Base-by-base conservation (phyloP, 2,797 vertebrate genomes). In the Cyprinodon diabolis region DNA sequence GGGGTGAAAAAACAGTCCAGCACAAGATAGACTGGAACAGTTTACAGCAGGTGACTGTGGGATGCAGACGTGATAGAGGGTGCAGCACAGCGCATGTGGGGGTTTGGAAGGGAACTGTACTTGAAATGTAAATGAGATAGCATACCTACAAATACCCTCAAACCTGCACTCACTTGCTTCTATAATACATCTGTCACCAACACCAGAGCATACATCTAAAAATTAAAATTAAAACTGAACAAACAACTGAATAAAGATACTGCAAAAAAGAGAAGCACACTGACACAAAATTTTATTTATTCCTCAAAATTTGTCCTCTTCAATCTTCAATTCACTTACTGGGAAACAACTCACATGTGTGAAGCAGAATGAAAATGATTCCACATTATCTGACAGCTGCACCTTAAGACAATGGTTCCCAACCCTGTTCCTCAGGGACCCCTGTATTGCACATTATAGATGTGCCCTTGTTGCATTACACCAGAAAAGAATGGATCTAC, bases 21-120 rank as follows among this genome's bases (percentile, higher is more conserved):
- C 83, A 89, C 85, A 79, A 76, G 81, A 91, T 87, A 90, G 85
- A 86, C 88, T 85, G 86, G 82, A 87, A 88, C 87, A 90, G 91
- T 92, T 92, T 93, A 91, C 87, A 87, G 90, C 85, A 92, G 89
- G 91, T 91, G 86, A 91, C 80, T 85, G 78, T 82, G 84, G 85
- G 82, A 89, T 82, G 82, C 78, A 75, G 76, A 76, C 23, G 68
- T 85, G 82, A 84, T 74, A 77, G 81, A 76, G 80, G 73, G 55
- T 79, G 84, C 60, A 40, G 70, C 55, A 65, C 74, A 73, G 75
- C 71, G 82, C 35, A 72, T 19, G 58, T 75, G 74, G 73, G 78
- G 84, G 72, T 54, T 69, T 76, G 71, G 79, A 82, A 76, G 73
- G 71, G 78, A 77, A 84, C 85, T 81, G 74, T 76, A 83, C 84